Percentiles rank a stretch among this genome's conserved stretches.
phyloP scores from a whole-genome alignment of 2,888 invertebrate species.

The Geophilus truncorum region DNA sequence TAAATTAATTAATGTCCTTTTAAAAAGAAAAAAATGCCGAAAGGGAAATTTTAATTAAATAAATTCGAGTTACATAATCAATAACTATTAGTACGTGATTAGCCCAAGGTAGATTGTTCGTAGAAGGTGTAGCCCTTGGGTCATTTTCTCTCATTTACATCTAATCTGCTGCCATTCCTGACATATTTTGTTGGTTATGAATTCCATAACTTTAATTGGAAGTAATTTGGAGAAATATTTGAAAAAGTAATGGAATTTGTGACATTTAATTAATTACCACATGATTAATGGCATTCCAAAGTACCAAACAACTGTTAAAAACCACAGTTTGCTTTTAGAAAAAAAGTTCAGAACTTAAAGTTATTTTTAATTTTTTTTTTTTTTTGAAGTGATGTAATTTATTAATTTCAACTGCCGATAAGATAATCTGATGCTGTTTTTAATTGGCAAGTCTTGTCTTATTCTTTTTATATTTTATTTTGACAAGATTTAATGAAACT shows the following conservation, averaged over 20 bases:
- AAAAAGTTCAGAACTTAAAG: not conserved
- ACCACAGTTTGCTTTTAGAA: not conserved
- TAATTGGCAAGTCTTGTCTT: not conserved
- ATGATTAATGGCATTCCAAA: not conserved
- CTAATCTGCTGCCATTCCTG: not conserved
- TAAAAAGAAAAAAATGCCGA: not conserved
- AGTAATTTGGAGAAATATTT: not conserved
- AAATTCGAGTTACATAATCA: not conserved
- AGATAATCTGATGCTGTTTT: not conserved
- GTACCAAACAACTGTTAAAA: not conserved
- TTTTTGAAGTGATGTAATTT: not conserved
- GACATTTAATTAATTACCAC: not conserved
- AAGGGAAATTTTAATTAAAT: not conserved
- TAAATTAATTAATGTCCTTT: too few species aligned
- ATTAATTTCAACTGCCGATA: not conserved
- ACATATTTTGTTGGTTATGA: not conserved
- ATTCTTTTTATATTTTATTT: not conserved
- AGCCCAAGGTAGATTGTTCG: not conserved
- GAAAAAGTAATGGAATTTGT: not conserved
- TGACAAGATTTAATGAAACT: not conserved
- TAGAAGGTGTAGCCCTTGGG: not conserved
- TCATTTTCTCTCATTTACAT: not conserved
- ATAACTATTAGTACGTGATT: not conserved
- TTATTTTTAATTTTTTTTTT: not conserved
- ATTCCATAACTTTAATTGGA: conserved; percentile 1